Conservation (phyloP, 2,797 vertebrate species). For the Smutsia temminckii region DNA sequence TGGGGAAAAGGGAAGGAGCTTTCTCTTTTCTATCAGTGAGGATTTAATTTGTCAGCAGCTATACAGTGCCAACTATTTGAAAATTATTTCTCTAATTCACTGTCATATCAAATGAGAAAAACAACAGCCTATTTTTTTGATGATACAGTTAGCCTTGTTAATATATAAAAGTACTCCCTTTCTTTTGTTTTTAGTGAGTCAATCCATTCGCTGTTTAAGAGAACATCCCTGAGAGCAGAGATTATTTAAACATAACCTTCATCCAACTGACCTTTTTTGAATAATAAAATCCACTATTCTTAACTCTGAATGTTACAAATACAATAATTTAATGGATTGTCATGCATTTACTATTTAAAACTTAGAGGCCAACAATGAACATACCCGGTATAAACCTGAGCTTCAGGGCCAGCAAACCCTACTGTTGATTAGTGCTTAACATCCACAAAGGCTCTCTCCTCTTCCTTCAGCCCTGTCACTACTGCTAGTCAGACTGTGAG, state of each 20-base stretch:
- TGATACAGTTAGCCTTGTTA: not conserved
- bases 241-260: constrained; percentile 25
- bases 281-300: constrained; percentile 20
- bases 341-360: constrained; percentile 36
- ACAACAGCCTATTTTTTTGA: not conserved
- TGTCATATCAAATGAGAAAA: constrained; percentile 39
- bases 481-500: not conserved
- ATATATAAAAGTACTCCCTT: constrained; percentile 32
- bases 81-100: constrained; percentile 40
- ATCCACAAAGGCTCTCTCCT: not conserved
- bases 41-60: constrained; percentile 42
- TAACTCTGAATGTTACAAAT: constrained; percentile 23
- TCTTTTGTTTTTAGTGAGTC: constrained; percentile 32
- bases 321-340: not conserved
- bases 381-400: not conserved
- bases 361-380: constrained; percentile 28
- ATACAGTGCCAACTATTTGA: constrained; percentile 11
- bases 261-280: constrained; percentile 7
- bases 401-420: not conserved
- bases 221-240: not conserved
- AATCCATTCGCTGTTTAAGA: not conserved
- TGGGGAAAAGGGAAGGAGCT: not conserved
- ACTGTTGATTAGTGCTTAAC: not conserved
- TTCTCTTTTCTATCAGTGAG: not conserved
- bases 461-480: not conserved